These are phyloP conservation scores for Patella ulyssiponensis DNA, from an alignment of 2,888 invertebrate genomes.

Conservation along the genomic window DNA sequence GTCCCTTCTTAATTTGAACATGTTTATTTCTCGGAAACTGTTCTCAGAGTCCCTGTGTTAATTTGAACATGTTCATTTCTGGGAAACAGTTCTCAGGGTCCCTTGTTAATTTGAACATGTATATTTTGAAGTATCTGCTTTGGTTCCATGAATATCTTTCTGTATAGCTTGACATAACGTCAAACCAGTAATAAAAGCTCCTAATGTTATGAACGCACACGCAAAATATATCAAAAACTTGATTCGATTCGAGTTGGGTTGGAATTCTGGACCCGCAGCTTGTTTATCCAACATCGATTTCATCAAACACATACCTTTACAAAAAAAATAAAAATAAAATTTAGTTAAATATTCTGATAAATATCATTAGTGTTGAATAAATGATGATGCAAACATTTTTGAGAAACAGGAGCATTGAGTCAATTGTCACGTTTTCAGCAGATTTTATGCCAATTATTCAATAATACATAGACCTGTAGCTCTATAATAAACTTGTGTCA, in stretches of 20 bases:
- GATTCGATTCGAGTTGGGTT: conserved; percentile 36
- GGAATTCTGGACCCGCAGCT: conserved; percentile 26
- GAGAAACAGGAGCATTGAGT: no score
- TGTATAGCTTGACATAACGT: conserved; percentile 67
- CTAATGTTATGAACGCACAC: conserved; percentile 62
- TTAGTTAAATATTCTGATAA: no score
- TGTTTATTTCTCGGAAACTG: no score
- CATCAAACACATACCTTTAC: conserved; percentile 69
- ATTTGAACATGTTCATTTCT: no score
- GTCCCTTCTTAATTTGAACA: no score
- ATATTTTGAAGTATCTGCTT: conserved; percentile 57
- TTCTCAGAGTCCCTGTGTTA: no score
- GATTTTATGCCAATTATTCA: no score
- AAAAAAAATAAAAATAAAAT: background rate
- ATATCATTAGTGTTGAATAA: no score
- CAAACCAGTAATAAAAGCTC: conserved; percentile 71
- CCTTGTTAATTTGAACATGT: conserved; percentile 40
- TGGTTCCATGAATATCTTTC: conserved; percentile 54
- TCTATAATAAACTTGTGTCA: no score
- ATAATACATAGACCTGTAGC: no score
- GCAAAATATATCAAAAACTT: conserved; percentile 50
- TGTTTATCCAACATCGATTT: conserved; percentile 50
- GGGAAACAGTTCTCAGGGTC: background rate
- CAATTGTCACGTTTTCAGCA: no score
- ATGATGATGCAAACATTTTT: no score